Conservation (phyloP, 2,888 invertebrate species). For the Micoletzkya japonica region DNA sequence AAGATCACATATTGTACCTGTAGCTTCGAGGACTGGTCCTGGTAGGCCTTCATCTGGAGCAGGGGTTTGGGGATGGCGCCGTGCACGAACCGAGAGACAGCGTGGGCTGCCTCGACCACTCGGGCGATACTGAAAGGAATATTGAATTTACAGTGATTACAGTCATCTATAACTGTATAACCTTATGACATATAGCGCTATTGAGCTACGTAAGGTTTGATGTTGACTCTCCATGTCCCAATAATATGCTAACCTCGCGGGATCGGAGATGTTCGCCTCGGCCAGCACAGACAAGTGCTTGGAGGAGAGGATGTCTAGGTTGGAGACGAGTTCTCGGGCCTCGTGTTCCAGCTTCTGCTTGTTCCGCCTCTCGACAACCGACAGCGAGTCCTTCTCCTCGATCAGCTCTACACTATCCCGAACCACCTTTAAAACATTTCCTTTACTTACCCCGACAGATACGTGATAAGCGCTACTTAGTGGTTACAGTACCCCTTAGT, state of each 20-base stretch:
- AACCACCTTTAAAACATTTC: constrained; percentile 75
- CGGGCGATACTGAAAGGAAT: constrained; percentile 52
- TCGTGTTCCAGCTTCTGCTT: constrained; percentile 81
- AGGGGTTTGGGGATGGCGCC: constrained; percentile 43
- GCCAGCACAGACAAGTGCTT: constrained; percentile 51
- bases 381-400: constrained; percentile 85
- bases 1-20: neutral
- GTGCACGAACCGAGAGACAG: constrained; percentile 42
- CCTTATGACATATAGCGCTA: too few species aligned
- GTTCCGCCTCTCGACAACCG: constrained; percentile 83
- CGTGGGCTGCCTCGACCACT: constrained; percentile 57
- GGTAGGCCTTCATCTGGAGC: constrained; percentile 47
- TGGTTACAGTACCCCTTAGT: neutral
- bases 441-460: neutral
- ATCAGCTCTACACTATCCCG: constrained; percentile 87
- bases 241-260: constrained; percentile 47
- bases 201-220: too few species aligned
- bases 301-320: constrained; percentile 51
- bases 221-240: too few species aligned
- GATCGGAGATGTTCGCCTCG: constrained; percentile 57
- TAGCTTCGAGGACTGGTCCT: constrained; percentile 29
- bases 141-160: too few species aligned
- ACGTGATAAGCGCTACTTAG: neutral
- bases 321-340: constrained; percentile 40
- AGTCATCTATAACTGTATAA: too few species aligned